Evolutionary conservation across 2,113 vertebrate genomes (phyloP).

Genomic region (Lycocorax pyrrhopterus): DNA sequence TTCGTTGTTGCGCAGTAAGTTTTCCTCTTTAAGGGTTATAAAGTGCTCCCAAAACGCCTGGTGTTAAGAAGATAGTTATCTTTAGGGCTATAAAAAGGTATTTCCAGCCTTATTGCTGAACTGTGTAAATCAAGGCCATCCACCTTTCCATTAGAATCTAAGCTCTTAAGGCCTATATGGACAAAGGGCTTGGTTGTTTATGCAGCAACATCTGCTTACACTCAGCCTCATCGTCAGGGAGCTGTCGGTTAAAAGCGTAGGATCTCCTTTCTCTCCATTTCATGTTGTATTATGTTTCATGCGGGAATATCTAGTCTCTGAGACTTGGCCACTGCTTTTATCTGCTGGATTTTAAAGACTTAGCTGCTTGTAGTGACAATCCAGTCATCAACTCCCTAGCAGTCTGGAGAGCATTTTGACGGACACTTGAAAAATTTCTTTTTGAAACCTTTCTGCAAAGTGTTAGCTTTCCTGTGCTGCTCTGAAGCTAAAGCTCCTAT

Average conservation of each 20-base stretch:
- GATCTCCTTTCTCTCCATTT: constrained; percentile 56
- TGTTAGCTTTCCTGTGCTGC: constrained; percentile 28
- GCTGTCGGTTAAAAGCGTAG: constrained; percentile 52
- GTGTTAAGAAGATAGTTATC: constrained; percentile 15
- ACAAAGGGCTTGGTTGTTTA: constrained; percentile 66
- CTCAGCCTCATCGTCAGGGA: constrained; percentile 56
- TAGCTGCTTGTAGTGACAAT: constrained; percentile 71
- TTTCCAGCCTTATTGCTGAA: constrained; percentile 55
- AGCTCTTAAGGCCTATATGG: constrained; percentile 46
- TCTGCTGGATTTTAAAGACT: constrained; percentile 78
- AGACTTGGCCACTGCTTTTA: constrained; percentile 58
- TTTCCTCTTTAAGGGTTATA: constrained; percentile 24
- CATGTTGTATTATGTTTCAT: constrained; percentile 58
- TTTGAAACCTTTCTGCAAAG: constrained; percentile 35
- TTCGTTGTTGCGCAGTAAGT: background rate
- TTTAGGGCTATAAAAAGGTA: constrained; percentile 16
- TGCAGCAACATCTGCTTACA: constrained; percentile 63
- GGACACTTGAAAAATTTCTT: constrained; percentile 44
- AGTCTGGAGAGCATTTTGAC: background rate
- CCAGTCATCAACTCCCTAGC: constrained; percentile 41
- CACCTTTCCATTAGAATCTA: constrained; percentile 53
- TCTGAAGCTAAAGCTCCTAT: constrained; percentile 3
- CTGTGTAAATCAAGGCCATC: constrained; percentile 61
- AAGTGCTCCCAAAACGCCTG: constrained; percentile 21
- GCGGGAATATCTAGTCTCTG: constrained; percentile 26